Base-by-base conservation (phyloP, 1,140 invertebrate genomes). In the Saccostrea cuccullata region DNA sequence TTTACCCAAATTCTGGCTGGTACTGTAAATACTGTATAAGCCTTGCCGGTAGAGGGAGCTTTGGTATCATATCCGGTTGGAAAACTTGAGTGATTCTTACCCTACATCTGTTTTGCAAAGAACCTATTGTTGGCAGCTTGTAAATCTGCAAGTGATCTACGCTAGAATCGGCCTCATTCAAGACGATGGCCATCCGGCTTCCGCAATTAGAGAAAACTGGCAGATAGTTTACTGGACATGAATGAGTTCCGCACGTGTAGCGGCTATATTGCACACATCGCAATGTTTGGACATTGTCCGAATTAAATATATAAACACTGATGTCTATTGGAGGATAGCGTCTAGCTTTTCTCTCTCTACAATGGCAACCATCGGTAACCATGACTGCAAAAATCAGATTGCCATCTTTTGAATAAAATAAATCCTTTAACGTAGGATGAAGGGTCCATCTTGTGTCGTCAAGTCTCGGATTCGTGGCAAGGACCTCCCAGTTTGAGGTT, bases 231-330 rank as follows among this genome's bases (percentile, higher is more conserved):
- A 94, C 89, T 12, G 94, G 94, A 86, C 94, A 95, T 17, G 92
- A 92, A 88, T 95, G 94, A 23, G 92, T 90, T 0, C 92, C 92
- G 82, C 94, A 95, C 0, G 93, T 93, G 87, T 93, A 94, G 15
- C 94, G 91, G 60, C 93, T 93, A 89, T 94, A 95, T 89, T 94
- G 94, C 30, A 95, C 93, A 88, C 94, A 95, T 88, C 94, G 94
- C 23, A 95, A 88, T 0, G 94, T 94, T 55, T 93, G 92, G 23
- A 92, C 90, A 26, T 91, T 94, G 88, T 95, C 94, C 15, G 92
- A 92, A 89, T 93, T 92, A 89, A 95, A 94, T 26, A 95, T 92
- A 89, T 94, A 95, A 30, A 95, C 92, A 89, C 93, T 93, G 67
- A 94, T 91, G 86, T 93, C 93, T 47, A 94, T 91, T 8, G 94